Percentiles rank a stretch among this genome's conserved stretches.
Conservation (phyloP, 2,888 invertebrate species). For the Acronicta alni region DNA sequence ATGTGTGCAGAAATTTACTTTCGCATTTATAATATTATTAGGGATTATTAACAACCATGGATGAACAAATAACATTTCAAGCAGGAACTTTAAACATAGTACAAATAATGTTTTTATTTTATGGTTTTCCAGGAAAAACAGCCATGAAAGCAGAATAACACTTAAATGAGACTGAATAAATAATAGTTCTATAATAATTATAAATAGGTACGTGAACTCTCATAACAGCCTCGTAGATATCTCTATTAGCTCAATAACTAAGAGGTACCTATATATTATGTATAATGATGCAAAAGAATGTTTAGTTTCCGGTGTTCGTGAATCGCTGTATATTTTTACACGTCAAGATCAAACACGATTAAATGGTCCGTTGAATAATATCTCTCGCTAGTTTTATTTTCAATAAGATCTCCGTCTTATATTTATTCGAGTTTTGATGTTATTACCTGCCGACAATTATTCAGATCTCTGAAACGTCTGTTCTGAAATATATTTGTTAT, state of each 20-base stretch:
- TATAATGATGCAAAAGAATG: slow-evolving; percentile 50
- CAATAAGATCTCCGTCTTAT: slow-evolving; percentile 17
- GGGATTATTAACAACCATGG: too few relatives aligned
- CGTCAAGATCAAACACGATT: slow-evolving; percentile 45
- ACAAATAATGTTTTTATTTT: slow-evolving; percentile 21
- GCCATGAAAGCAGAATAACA: slow-evolving; percentile 7
- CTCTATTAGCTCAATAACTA: slow-evolving; percentile 24
- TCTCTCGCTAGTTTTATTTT: slow-evolving; percentile 24
- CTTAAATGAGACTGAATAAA: slow-evolving; percentile 7
- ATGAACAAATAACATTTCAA: slow-evolving; percentile 15
- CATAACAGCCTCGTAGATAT: slow-evolving; percentile 13
- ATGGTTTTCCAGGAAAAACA: slow-evolving; percentile 28
- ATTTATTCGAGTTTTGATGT: slow-evolving; percentile 28
- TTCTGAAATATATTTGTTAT: slow-evolving; percentile 67
- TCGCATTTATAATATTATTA: too few relatives aligned
- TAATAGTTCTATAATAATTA: slow-evolving; percentile 19
- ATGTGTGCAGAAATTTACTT: too few relatives aligned
- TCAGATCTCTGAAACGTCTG: slow-evolving; percentile 48
- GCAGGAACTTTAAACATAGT: slow-evolving; percentile 11
- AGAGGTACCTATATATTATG: slow-evolving; percentile 8
- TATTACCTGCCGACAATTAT: slow-evolving; percentile 35
- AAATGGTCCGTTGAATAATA: slow-evolving; percentile 36
- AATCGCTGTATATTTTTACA: slow-evolving; percentile 49
- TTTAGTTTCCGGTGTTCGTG: slow-evolving; percentile 52
- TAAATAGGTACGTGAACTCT: background rate